Conservation (phyloP, 2,797 vertebrate genomes). For the Sebastes nivosus region DNA sequence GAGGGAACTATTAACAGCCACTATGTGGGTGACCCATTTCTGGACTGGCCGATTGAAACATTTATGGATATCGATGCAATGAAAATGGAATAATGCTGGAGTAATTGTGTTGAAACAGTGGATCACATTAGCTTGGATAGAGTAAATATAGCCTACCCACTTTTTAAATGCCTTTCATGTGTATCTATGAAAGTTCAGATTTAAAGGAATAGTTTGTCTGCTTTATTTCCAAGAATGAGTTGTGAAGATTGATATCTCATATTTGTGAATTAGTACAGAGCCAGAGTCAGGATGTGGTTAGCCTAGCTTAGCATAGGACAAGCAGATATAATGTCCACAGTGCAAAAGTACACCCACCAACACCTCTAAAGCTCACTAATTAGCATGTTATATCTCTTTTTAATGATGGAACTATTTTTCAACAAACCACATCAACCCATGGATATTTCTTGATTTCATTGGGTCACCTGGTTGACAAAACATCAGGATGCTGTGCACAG, state of each 20-base stretch:
- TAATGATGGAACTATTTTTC: too few relatives aligned
- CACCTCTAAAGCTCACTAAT: too few relatives aligned
- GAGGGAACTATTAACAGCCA: neutral
- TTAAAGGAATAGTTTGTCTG: neutral
- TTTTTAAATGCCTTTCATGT: neutral
- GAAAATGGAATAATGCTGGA: neutral
- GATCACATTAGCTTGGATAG: too few relatives aligned
- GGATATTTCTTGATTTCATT: too few relatives aligned
- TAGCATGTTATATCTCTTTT: too few relatives aligned
- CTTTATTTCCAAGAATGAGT: neutral
- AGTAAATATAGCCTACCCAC: neutral
- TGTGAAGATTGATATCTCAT: neutral
- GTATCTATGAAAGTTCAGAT: neutral
- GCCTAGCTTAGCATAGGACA: too few relatives aligned
- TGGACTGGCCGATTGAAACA: neutral
- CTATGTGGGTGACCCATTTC: neutral
- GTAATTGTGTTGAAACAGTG: neutral
- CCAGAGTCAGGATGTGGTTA: too few relatives aligned
- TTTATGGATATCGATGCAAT: neutral
- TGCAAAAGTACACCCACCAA: too few relatives aligned
- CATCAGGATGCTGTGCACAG: too few relatives aligned
- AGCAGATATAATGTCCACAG: too few relatives aligned
- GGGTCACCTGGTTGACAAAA: too few relatives aligned
- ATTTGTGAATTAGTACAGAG: neutral
- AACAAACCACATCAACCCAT: too few relatives aligned